phyloP scores from a whole-genome alignment of 2,797 vertebrate genomes.

The Halcyon smyrnensis region DNA sequence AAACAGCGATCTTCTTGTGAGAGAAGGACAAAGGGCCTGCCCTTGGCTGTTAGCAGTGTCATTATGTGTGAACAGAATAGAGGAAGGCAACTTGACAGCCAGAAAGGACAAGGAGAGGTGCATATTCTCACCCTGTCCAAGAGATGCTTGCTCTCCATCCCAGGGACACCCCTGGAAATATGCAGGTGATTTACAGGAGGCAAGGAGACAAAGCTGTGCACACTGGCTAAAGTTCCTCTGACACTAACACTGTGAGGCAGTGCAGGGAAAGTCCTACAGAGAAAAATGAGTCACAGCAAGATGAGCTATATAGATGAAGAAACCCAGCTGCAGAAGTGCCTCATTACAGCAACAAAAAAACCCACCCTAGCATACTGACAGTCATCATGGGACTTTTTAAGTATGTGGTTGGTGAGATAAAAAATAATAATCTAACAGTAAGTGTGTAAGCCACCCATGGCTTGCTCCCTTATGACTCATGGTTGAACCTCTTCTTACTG shows the following conservation, averaged over 20 bases:
- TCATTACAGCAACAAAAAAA: background rate
- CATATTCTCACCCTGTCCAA: background rate
- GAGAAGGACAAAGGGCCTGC: background rate
- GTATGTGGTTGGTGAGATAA: background rate
- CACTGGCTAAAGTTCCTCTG: background rate
- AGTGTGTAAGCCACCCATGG: background rate
- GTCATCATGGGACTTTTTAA: background rate
- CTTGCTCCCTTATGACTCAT: background rate
- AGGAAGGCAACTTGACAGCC: background rate
- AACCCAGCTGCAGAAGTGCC: background rate
- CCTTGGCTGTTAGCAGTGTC: background rate
- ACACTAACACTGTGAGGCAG: background rate
- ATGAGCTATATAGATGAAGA: background rate
- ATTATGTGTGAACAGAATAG: background rate
- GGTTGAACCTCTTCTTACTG: background rate
- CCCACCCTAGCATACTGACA: background rate
- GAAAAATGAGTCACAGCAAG: background rate
- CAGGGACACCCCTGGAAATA: background rate
- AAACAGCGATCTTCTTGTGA: background rate
- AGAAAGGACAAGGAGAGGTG: background rate
- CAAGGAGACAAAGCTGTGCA: background rate
- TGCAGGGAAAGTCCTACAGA: background rate
- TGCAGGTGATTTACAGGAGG: fast-evolving
- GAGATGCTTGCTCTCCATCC: background rate
- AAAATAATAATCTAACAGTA: background rate